Conservation (phyloP, 2,888 invertebrate genomes). For the Melipona beecheii region DNA sequence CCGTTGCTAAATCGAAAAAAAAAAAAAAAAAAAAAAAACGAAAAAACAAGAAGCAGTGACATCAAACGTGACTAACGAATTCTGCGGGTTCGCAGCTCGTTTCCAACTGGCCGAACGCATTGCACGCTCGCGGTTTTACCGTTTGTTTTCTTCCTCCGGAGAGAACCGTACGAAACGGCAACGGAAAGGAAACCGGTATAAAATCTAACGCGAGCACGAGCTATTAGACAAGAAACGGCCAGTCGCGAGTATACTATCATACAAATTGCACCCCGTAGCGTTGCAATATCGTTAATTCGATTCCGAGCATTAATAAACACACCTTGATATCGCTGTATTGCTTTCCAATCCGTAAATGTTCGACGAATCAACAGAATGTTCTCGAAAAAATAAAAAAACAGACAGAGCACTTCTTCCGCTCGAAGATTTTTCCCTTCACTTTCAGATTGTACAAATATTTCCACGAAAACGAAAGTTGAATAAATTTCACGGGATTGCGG, state of each 20-base stretch:
- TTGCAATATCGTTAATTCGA: slow-evolving; percentile 40
- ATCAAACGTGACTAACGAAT: slow-evolving; percentile 44
- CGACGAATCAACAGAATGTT: background rate
- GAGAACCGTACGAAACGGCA: slow-evolving; percentile 22
- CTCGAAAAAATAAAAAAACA: background rate
- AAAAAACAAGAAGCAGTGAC: slow-evolving; percentile 40
- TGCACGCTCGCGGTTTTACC: slow-evolving; percentile 2
- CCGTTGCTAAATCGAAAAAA: slow-evolving; percentile 40
- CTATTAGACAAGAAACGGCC: background rate
- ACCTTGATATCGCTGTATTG: slow-evolving; percentile 23
- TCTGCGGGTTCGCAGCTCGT: slow-evolving; percentile 13
- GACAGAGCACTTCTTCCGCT: slow-evolving; percentile 13
- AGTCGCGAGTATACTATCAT: slow-evolving; percentile 27
- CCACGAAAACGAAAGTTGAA: slow-evolving; percentile 37
- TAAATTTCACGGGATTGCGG: slow-evolving; percentile 9
- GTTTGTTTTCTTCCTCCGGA: slow-evolving; percentile 16
- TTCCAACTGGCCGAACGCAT: slow-evolving; percentile 18
- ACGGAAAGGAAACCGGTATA: slow-evolving; percentile 30
- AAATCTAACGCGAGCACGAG: slow-evolving; percentile 29
- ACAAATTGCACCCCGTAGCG: slow-evolving; percentile 27
- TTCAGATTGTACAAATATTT: slow-evolving; percentile 20
- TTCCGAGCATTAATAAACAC: slow-evolving; percentile 33
- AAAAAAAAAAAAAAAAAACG: background rate
- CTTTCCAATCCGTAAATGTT: background rate
- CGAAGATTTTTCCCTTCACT: slow-evolving; percentile 44